phyloP scores from a whole-genome alignment of 2,113 vertebrate genomes.

The Pelvicachromis taeniatus region DNA sequence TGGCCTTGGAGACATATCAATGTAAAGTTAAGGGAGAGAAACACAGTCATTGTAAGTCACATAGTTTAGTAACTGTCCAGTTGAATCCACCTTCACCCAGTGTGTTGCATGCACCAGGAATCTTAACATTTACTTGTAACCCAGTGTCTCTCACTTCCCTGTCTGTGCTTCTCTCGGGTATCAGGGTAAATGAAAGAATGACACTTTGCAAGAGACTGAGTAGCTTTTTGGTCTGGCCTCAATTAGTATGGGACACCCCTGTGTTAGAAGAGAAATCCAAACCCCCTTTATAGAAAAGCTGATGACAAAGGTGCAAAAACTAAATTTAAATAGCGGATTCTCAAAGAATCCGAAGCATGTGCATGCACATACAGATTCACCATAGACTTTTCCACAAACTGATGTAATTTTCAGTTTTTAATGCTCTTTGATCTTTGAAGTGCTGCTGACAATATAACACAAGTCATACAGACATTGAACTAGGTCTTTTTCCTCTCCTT shows the following conservation, averaged over 20 bases:
- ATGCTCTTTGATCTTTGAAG: slow-evolving; percentile 12
- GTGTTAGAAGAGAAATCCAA: slow-evolving; percentile 47
- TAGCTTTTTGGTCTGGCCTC: slow-evolving; percentile 46
- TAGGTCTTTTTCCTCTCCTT: background rate
- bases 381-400: background rate
- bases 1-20: slow-evolving; percentile 25
- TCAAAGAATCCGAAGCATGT: background rate
- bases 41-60: background rate
- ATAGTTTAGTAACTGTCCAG: background rate
- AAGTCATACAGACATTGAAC: background rate
- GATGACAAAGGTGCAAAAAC: slow-evolving; percentile 29
- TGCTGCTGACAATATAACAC: slow-evolving; percentile 2
- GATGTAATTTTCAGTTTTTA: background rate
- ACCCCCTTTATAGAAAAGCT: slow-evolving; percentile 27
- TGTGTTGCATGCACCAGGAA: slow-evolving; percentile 5
- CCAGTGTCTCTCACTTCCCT: background rate
- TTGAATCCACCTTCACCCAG: slow-evolving; percentile 2
- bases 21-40: background rate
- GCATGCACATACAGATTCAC: background rate
- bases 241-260: slow-evolving; percentile 59
- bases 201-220: slow-evolving; percentile 52
- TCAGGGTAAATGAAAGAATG: slow-evolving; percentile 45
- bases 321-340: background rate
- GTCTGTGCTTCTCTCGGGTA: slow-evolving; percentile 8
- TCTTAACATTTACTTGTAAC: slow-evolving; percentile 36